Evolutionary conservation across 2,113 vertebrate species (phyloP).

Genomic region (Spermophilus dauricus): DNA sequence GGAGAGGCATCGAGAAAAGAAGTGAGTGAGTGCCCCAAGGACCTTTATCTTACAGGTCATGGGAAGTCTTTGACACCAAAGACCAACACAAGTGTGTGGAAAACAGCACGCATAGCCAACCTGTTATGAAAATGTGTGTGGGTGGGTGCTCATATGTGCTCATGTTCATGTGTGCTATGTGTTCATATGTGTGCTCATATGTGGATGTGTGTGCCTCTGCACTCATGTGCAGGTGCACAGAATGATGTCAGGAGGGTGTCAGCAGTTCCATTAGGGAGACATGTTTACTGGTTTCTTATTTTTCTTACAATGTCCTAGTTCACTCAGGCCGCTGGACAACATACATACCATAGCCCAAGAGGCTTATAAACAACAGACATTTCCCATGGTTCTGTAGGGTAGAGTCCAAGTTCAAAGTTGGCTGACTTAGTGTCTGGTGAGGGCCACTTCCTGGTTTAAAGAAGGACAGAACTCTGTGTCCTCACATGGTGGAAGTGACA

Average conservation of each 20-base stretch:
- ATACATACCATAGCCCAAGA: neutral
- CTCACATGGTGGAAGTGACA: neutral
- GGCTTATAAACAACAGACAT: neutral
- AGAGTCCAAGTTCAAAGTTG: no score
- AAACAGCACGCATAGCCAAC: neutral
- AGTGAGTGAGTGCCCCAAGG: no score
- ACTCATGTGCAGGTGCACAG: neutral
- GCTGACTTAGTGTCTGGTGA: neutral
- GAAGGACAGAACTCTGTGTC: neutral
- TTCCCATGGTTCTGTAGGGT: neutral
- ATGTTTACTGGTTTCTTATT: neutral
- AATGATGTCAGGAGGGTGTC: neutral
- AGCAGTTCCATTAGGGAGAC: no score
- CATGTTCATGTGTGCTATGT: neutral
- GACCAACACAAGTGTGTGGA: neutral
- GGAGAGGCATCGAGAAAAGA: neutral
- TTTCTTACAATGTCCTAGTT: neutral
- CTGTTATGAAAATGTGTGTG: neutral
- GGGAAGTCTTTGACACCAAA: no score
- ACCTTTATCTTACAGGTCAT: no score
- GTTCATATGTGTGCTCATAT: neutral
- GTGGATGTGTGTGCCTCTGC: neutral
- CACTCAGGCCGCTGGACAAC: neutral
- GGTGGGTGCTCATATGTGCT: no score
- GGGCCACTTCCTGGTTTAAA: neutral